Base-by-base conservation (phyloP, 2,113 vertebrate species). In the Siniperca knerii region DNA sequence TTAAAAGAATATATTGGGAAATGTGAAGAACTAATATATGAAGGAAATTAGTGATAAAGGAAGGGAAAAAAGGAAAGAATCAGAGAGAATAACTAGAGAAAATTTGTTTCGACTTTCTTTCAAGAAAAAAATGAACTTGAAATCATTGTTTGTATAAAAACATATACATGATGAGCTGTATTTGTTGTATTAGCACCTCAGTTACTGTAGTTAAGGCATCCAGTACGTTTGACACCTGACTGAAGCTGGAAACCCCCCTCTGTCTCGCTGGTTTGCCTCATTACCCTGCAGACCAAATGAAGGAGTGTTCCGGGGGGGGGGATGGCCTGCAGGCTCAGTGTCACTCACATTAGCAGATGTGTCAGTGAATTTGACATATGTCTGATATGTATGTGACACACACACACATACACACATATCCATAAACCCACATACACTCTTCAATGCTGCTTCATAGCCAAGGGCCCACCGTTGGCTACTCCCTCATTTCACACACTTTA, bases 401-500 rank as follows among this genome's bases (percentile, higher is more conserved):
- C 90, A 82, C 90, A 84, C 73, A 79, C 9, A 82, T 50, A 81
- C 50, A 82, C 64, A 82, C 55, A 77, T 37, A 71, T 18, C 29
- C 79, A 62, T 55, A 81, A 58, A 77, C 81, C 67, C 77, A 79
- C 77, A 67, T 73, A 80, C 73, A 64, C 61, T n/a, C 75, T 55
- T 71, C 75, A 62, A 8, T 88, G 68, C 65, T 64, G 68, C 68
- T 77, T 73, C 79, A 35, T 88, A 62, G 89, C 90, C 87, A 62
- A 85, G 74, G 87, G 91, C 87, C 88, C 82, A 86, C 87, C 64
- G 77, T 82, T 73, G 89, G 83, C 84, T 81, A 87, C 88, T 87
- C 82, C 81, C 85, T 94, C 92, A 84, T 93, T 92, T 92, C 90
- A 91, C 90, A 92, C 89, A 87, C 84, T 90, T 94, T 90, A 92